Conservation (phyloP, 2,797 vertebrate genomes). For the Poecilia picta region DNA sequence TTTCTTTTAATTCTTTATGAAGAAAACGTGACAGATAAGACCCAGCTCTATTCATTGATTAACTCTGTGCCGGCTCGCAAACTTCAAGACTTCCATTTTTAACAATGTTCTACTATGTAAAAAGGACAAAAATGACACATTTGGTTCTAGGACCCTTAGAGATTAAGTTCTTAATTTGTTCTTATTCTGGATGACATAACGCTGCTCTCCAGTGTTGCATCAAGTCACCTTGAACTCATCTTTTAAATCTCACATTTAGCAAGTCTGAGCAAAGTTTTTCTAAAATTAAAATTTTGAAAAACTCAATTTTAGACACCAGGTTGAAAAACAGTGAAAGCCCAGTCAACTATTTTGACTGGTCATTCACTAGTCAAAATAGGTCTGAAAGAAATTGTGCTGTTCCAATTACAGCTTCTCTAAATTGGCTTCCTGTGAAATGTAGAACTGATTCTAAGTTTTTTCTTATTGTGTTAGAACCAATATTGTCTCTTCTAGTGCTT, state of each 20-base stretch:
- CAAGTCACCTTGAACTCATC: background rate
- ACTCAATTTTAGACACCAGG: background rate
- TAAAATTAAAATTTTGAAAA: background rate
- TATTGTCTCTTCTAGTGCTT: background rate
- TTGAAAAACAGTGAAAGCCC: background rate
- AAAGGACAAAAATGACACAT: background rate
- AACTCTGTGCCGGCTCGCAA: background rate
- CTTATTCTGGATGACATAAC: background rate
- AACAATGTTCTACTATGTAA: background rate
- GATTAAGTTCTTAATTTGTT: background rate
- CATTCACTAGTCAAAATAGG: too few species aligned
- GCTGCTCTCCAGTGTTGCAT: background rate
- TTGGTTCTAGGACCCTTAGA: background rate
- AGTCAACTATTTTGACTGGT: background rate
- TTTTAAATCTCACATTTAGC: background rate
- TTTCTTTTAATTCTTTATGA: background rate
- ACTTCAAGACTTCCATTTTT: background rate
- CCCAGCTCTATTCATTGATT: background rate
- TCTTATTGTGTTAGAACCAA: background rate
- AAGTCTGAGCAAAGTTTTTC: background rate
- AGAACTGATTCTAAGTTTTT: background rate
- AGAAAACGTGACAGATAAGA: background rate
- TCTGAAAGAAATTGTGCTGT: background rate
- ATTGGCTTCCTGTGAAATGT: background rate
- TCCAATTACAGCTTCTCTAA: background rate